Base-by-base conservation (phyloP, 2,797 vertebrate species). In the Agapornis canus region DNA sequence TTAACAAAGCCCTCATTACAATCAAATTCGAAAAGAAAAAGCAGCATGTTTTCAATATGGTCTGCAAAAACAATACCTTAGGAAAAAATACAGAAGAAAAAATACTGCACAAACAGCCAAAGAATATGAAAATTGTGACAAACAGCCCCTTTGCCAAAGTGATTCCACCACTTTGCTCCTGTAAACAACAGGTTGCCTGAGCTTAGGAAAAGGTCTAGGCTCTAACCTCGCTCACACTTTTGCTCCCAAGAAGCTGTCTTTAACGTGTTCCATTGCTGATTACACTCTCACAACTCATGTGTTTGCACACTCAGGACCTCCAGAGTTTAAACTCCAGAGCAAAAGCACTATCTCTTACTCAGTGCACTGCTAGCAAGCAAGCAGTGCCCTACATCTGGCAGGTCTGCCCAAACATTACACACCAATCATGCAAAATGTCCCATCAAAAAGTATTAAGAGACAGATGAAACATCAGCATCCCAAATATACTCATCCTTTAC, bases 1-100 rank as follows among this genome's bases (percentile, higher is more conserved):
- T 97, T 98, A 97, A 97, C 96, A 98, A 97, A 97, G 96, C 88
- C 94, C 95, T 90, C 90, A 91, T 83, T 94, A 95, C 84, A 97
- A 97, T 92, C 89, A 85, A 97, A 93, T 96, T 95, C 71, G 65
- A 94, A 95, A 95, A 97, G 63, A 95, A 96, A 97, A 95, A 73
- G 65, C 5, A 86, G 54, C n/a, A 27, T 97, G 92, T 95, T 98
- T 98, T 97, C 94, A 86, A 93, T 63, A 95, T 9, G 77, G 72
- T 22, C 80, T 94, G 51, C 87, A 96, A 95, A 97, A 97, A 98
- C 96, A 98, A 97, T 92, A 95, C 70, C 72, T 86, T 78, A 82
- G 70, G 93, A 92, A 94, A 96, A 95, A 86, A 97, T 63, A 92
- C 60, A 77, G 11, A 82, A 96, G 78, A 65, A 86, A 94, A 97